Base-by-base conservation (phyloP, 2,113 vertebrate genomes). In the Heptranchias perlo region DNA sequence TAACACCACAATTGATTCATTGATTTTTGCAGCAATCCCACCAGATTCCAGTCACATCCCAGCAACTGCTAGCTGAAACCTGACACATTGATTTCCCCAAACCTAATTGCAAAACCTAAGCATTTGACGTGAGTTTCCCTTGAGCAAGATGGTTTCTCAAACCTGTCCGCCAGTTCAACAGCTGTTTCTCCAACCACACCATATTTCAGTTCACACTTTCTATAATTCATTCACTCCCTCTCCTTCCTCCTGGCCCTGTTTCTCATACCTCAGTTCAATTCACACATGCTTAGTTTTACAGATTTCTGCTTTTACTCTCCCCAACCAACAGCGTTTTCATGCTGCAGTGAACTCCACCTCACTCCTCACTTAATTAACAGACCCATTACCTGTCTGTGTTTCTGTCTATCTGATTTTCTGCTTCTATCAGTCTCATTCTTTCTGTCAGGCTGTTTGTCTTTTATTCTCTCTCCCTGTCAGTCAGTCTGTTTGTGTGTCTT, bases 41-140 rank as follows among this genome's bases (percentile, higher is more conserved):
- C 65, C 39, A 95, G 94, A 69, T 69, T 69, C 94, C 94, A 95
- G 64, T 67, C 94, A 95, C 65, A 95, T 35, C 65, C 47, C 64
- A 69, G 44, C 28, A 95, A 69, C 64, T 47, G 94, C 44, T 5
- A 31, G 94, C 94, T 95, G 94, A 94, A 94, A 94, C 62, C 93
- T 94, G 62, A 62, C 61, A 64, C 91, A 94, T 67, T 69, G 62
- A 67, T 94, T 67, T 67, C 93, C 25, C 47, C 65, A 69, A 95
- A 52, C 28, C 23, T 52, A 95, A 69, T 49, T 67, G 44, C 23
- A 3, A 69, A 69, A 95, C 47, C 94, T 52, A 14, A 95, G 25
- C 44, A 52, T 52, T 25, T 16, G 65, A 69, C 35, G 14, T 25
- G 35, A 44, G 35, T 61, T 39, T 58, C 91, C n/a, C 91, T 62